A percentile compares a stretch with the other conserved stretches of the same genome.
phyloP scores from a whole-genome alignment of 2,113 vertebrate genomes.

The Hemichromis elongatus region DNA sequence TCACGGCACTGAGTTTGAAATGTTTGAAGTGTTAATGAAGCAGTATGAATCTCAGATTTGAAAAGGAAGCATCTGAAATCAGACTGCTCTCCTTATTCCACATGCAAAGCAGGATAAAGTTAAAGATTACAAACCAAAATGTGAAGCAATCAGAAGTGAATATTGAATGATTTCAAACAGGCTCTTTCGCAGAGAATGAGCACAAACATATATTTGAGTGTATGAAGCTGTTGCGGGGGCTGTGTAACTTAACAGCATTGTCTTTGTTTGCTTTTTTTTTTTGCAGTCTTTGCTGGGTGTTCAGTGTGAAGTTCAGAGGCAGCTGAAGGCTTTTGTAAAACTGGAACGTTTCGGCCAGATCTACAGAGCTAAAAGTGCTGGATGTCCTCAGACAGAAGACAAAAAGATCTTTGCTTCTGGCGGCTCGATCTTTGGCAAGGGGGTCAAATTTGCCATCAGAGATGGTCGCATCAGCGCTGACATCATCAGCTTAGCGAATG shows the following conservation, averaged over 20 bases:
- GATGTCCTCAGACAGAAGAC: slow-evolving; percentile 80
- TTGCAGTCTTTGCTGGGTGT: slow-evolving; percentile 91
- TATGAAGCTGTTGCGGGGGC: neutral
- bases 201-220: neutral
- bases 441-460: slow-evolving; percentile 91
- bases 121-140: slow-evolving; percentile 3
- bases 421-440: slow-evolving; percentile 90
- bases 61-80: neutral
- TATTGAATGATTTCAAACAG: neutral
- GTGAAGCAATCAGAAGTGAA: neutral
- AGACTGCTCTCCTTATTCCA: slow-evolving; percentile 1
- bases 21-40: slow-evolving; percentile 58
- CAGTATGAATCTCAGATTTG: slow-evolving; percentile 17
- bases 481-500: slow-evolving; percentile 92
- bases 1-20: neutral
- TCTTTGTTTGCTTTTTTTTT: neutral
- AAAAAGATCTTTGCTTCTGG: slow-evolving; percentile 82
- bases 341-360: slow-evolving; percentile 90
- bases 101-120: slow-evolving; percentile 7
- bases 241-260: slow-evolving; percentile 17
- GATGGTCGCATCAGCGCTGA: slow-evolving; percentile 86
- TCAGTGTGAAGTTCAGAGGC: slow-evolving; percentile 96
- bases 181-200: neutral
- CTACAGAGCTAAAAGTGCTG: slow-evolving; percentile 83
- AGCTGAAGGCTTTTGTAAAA: slow-evolving; percentile 94